Base-by-base conservation (phyloP, 2,797 vertebrate species). In the Fistularia commersonii region DNA sequence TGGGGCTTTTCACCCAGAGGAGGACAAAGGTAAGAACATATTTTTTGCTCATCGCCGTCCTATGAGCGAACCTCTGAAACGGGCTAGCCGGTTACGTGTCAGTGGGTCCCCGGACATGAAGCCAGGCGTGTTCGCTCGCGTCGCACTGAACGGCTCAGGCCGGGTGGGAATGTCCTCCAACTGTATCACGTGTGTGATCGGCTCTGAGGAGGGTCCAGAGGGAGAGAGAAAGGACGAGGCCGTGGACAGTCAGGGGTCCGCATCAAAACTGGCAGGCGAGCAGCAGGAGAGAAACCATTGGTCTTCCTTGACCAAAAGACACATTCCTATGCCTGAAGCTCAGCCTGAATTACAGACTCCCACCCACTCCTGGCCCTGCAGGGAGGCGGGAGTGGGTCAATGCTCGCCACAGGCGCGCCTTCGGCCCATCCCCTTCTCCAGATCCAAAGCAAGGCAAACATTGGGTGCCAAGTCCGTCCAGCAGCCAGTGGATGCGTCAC, bases 151-250 rank as follows among this genome's bases (percentile, higher is more conserved):
- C 68, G 90, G 92, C 77, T 90, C 91, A 1, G 93, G 94, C 59
- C 90, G 89, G 58, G 88, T 95, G 3, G 93, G 93, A 7, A 73
- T 98, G 89, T 91, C 93, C 0, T 93, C 93, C 80, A 92, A 94
- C 68, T 98, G 96, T 87, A 94, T 98, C 76, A 93, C 90, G 14
- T 98, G 95, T 44, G 85, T 96, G 79, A 82, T 93, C 31, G 93
- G 93, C 67, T 88, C 92, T 50, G 92, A 89, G 14, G 86, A 93
- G 11, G 92, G 94, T 64, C 92, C 92, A 2, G 93, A 95, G 15
- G 35, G 85, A 0, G 92, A 96, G 51, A 85, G 89, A 69, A 91
- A 89, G 40, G 13, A 39, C 47, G 31, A n/a, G 44, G 45, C 54
- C 32, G 58, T 64, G 38, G 62, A 77, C 33, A 51, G 38, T 14